A percentile compares a stretch with the other conserved stretches of the same genome.
Evolutionary conservation across 2,113 vertebrate genomes (phyloP).

Genomic region (Ammodytes dubius): DNA sequence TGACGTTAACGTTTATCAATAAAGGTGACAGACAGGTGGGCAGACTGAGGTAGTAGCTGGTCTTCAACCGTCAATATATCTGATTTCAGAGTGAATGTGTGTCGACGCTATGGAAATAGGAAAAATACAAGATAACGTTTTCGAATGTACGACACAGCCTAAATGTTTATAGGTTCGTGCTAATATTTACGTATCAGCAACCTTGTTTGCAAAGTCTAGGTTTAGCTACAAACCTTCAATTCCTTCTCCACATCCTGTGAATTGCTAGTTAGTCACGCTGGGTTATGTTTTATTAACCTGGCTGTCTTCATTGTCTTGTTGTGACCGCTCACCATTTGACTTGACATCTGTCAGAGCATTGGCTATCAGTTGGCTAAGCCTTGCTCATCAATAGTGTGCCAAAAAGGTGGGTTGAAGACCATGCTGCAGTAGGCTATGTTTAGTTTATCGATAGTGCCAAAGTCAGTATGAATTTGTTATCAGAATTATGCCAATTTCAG

Average conservation of each 20-base stretch:
- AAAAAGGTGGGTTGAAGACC: constrained; percentile 19
- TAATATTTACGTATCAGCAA: no score
- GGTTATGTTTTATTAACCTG: neutral
- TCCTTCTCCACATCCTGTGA: no score
- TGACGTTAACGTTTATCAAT: neutral
- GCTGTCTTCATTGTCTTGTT: neutral
- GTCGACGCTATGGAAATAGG: neutral
- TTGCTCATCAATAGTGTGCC: neutral
- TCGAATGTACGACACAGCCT: neutral
- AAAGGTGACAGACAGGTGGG: neutral
- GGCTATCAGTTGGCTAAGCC: neutral
- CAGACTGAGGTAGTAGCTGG: constrained; percentile 32
- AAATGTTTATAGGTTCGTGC: neutral
- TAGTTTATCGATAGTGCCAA: neutral
- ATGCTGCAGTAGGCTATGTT: neutral
- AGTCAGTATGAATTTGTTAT: neutral
- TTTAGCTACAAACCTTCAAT: neutral
- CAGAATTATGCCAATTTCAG: constrained; percentile 3
- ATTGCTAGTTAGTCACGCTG: neutral
- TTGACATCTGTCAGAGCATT: constrained; percentile 32
- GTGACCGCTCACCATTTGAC: neutral
- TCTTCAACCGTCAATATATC: neutral
- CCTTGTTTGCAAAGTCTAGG: no score
- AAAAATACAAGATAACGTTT: neutral
- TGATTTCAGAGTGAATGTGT: neutral